phyloP scores from a whole-genome alignment of 2,888 invertebrate genomes.

The Amblyjoppa fuscipennis region DNA sequence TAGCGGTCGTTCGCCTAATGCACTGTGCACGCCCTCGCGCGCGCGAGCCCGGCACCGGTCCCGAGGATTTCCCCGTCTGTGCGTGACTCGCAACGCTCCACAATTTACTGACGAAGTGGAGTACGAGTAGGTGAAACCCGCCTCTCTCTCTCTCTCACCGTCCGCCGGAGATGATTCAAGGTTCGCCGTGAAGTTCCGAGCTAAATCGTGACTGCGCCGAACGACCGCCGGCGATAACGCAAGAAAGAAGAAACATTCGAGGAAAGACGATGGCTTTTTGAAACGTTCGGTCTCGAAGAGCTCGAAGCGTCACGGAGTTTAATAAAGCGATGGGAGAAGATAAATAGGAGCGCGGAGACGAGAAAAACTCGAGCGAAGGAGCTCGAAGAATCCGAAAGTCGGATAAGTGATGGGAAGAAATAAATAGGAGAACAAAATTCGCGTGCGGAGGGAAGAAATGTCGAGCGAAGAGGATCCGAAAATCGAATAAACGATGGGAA shows the following conservation, averaged over 20 bases:
- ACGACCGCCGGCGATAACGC: no score
- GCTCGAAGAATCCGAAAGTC: no score
- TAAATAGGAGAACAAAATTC: background rate
- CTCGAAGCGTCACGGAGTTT: background rate
- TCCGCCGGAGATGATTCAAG: background rate
- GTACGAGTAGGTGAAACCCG: slow-evolving; percentile 5
- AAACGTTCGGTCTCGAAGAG: background rate
- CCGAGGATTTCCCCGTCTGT: background rate
- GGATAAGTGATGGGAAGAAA: background rate
- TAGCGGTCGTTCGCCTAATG: slow-evolving; percentile 35
- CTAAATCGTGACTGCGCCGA: background rate
- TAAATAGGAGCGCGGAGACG: background rate
- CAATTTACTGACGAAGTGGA: slow-evolving; percentile 9
- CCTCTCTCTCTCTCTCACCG: background rate
- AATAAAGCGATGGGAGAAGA: background rate
- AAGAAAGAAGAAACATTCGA: background rate
- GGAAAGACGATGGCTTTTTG: background rate
- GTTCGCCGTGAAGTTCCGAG: background rate
- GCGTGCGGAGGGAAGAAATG: background rate
- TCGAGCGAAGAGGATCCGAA: background rate
- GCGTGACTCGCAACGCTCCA: slow-evolving; percentile 32
- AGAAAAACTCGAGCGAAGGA: no score
- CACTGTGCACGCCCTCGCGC: background rate
- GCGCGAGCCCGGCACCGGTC: background rate
- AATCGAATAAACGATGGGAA: background rate